Percentiles rank a stretch among this genome's conserved stretches.
These are phyloP conservation scores for Diorhabda sublineata DNA, from an alignment of 1,140 invertebrate species.

Conservation along the genomic window DNA sequence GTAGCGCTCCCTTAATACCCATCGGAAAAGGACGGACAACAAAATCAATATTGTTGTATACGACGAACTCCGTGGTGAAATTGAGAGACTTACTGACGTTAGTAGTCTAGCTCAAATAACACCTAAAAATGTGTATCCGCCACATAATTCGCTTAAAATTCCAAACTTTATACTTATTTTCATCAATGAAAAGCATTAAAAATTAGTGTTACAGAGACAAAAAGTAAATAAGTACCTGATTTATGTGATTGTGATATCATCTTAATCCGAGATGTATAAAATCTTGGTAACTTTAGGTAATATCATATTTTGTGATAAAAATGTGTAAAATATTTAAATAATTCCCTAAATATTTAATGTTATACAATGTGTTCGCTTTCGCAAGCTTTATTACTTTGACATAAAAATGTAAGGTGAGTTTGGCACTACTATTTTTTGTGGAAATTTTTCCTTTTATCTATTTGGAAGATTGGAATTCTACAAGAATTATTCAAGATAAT, in stretches of 20 bases:
- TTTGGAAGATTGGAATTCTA: too few relatives aligned
- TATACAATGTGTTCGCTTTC: background rate
- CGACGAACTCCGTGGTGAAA: background rate
- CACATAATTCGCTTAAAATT: slow-evolving; percentile 8
- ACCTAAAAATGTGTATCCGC: slow-evolving; percentile 1
- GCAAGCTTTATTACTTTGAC: too few relatives aligned
- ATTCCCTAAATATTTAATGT: background rate
- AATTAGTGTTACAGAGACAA: slow-evolving; percentile 8
- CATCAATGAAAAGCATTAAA: background rate
- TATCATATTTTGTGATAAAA: background rate
- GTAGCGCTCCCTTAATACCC: too few relatives aligned
- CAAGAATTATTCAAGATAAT: too few relatives aligned
- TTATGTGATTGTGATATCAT: slow-evolving; percentile 16
- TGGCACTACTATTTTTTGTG: too few relatives aligned
- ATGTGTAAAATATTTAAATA: background rate
- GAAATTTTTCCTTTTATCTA: too few relatives aligned
- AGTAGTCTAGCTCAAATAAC: background rate
- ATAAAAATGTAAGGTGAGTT: too few relatives aligned
- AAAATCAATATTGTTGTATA: background rate
- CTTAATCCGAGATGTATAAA: slow-evolving; percentile 18
- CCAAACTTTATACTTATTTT: background rate
- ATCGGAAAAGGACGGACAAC: background rate
- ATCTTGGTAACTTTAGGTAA: slow-evolving; percentile 20
- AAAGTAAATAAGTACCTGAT: slow-evolving; percentile 13
- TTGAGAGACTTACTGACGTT: background rate